Conservation (phyloP, 2,797 vertebrate genomes). For the Pteronotus mesoamericanus region DNA sequence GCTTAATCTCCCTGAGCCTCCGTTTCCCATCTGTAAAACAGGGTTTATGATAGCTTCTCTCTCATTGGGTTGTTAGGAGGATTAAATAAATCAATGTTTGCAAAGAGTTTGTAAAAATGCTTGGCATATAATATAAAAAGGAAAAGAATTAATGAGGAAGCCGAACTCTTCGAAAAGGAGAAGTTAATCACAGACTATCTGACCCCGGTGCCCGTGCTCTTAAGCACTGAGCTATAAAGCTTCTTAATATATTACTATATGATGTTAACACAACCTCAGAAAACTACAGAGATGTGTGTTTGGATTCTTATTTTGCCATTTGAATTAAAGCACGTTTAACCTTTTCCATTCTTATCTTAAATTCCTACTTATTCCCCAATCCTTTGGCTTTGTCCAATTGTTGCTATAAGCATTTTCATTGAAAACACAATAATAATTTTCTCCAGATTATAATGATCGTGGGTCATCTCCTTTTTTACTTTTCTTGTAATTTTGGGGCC, state of each 20-base stretch:
- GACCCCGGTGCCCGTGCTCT: background rate
- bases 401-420: background rate
- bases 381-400: background rate
- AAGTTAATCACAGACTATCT: background rate
- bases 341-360: constrained; percentile 12
- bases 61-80: background rate
- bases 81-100: constrained; percentile 4
- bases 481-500: background rate
- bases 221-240: background rate
- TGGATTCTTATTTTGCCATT: background rate
- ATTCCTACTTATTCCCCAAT: background rate
- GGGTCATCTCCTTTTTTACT: background rate
- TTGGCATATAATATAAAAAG: background rate
- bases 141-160: background rate
- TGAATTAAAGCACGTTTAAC: background rate
- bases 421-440: background rate
- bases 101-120: constrained; percentile 1
- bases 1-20: background rate
- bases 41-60: background rate
- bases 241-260: background rate
- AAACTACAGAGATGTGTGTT: background rate
- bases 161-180: background rate
- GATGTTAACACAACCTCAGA: background rate
- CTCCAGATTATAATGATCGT: background rate
- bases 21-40: background rate